Percentiles rank a stretch among this genome's conserved stretches.
Conservation (phyloP, 2,113 vertebrate genomes). For the Setophaga coronata region DNA sequence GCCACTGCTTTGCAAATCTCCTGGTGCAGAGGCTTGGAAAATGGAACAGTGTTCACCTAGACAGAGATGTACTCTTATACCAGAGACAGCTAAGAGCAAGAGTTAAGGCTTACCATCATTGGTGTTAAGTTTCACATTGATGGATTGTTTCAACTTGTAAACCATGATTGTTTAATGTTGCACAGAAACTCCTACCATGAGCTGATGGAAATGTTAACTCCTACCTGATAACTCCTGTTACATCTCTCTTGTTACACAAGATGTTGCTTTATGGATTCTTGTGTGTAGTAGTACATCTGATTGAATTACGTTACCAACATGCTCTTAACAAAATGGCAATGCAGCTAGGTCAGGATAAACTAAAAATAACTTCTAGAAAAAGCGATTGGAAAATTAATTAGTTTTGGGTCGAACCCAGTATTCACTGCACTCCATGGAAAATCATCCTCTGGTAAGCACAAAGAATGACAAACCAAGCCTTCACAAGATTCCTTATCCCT, state of each 20-base stretch:
- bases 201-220: not conserved
- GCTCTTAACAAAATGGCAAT: conserved; percentile 14
- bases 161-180: not conserved
- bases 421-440: not conserved
- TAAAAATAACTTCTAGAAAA: conserved; percentile 57
- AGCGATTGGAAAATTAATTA: conserved; percentile 50
- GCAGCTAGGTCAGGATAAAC: conserved; percentile 41
- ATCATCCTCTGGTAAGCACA: not conserved
- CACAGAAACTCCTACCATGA: not conserved
- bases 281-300: not conserved
- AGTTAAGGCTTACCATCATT: not conserved
- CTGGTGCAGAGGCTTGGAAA: not conserved
- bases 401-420: conserved; percentile 12
- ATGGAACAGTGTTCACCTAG: not conserved
- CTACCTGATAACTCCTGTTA: not conserved
- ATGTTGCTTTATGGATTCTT: not conserved
- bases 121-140: not conserved
- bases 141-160: not conserved
- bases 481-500: not conserved
- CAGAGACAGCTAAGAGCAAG: not conserved
- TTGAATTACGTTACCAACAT: not conserved
- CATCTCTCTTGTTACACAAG: not conserved
- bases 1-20: not conserved
- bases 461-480: not conserved
- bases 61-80: not conserved